Evolutionary conservation across 2,888 invertebrate genomes (phyloP), one percentile per base, ranked within the genome.

Genomic region (Venustoraphidia nigricollis): DNA sequence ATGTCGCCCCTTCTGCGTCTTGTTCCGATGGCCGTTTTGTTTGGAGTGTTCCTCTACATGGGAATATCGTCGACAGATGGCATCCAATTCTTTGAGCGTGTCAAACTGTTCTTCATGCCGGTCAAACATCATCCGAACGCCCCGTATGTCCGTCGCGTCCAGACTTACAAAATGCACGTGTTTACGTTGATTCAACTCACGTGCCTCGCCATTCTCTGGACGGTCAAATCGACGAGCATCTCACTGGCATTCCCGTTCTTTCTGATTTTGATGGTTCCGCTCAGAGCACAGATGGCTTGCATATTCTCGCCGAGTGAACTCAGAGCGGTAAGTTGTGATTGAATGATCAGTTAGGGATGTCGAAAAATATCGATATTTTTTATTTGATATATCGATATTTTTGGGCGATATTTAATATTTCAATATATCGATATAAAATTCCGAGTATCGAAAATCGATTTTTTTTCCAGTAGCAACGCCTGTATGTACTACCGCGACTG

Each of bases 41-140:
- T 96, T 63, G 97, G 97, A 17, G 91, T 97, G 34, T 97, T 98
- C 70, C 78, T 97, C 13, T 94, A 93, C 69, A 91, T 92, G 91
- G 97, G 97, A 47, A 81, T 95, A 53, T 91, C 94, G 0, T 92
- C 94, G 6, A 85, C 93, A 57, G 86, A 83, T 58, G 94, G 94
- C 51, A 92, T 96, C 17, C 94, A 96, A 67, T 79, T 97, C 63
- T 90, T 94, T 67, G 91, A 95, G 59, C 76, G 97, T 50, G 71
- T 88, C 55, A 79, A 87, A 57, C 72, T 97, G 44, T 79, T 94
- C 56, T 82, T 96, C 62, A 91, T 93, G 80, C 96, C 96, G 0
- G 88, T 88, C 9, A 96, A 96, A 66, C 92, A 97, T 67, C 93
- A 95, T 67, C 93, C 95, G 4, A 83, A 86, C 57, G 81, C 86